Percentiles rank a stretch among this genome's conserved stretches.
phyloP scores from a whole-genome alignment of 2,113 vertebrate species.

The Amblyornis subalaris region DNA sequence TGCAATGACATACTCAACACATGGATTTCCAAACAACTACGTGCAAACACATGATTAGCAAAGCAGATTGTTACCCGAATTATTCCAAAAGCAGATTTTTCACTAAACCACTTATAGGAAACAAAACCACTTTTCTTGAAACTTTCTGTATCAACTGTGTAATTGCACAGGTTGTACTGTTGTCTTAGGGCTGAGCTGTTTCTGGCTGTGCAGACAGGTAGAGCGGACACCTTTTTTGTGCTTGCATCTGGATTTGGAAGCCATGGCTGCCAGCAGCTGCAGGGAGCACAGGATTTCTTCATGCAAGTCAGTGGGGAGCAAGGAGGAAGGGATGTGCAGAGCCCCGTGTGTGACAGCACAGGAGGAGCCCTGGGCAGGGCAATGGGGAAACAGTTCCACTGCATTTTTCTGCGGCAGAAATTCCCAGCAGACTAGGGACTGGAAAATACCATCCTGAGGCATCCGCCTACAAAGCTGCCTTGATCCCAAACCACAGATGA shows the following conservation, averaged over 20 bases:
- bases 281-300: neutral
- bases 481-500: neutral
- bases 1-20: constrained; percentile 2
- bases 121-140: neutral
- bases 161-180: neutral
- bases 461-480: neutral
- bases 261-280: neutral
- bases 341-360: neutral
- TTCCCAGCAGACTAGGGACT: neutral
- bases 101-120: constrained; percentile 2
- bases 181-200: neutral
- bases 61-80: constrained; percentile 49
- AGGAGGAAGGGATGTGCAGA: neutral
- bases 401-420: neutral
- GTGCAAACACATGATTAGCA: constrained; percentile 47
- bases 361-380: neutral
- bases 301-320: neutral
- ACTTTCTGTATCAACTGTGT: neutral
- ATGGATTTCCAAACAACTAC: constrained; percentile 38
- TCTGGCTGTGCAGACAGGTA: neutral
- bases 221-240: neutral
- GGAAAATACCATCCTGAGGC: neutral
- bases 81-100: constrained; percentile 46
- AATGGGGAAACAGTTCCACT: neutral
- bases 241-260: neutral